These are phyloP conservation scores for Masnerella sp. DNA, from an alignment of 2,888 invertebrate genomes.

Conservation along the genomic window DNA sequence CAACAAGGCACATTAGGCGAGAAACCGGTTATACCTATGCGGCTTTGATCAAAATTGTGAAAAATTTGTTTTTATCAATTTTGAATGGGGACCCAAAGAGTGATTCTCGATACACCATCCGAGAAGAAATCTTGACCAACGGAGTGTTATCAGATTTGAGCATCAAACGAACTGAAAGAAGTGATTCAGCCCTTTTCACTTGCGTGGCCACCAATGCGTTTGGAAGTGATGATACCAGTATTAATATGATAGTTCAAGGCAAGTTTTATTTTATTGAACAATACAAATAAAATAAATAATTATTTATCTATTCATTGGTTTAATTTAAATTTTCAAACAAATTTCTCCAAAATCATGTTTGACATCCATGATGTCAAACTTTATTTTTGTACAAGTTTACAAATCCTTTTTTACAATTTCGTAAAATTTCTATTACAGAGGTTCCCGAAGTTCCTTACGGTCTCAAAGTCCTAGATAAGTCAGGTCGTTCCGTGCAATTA, in stretches of 20 bases:
- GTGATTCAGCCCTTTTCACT: constrained; percentile 92
- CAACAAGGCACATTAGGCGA: too few species aligned
- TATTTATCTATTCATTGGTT: too few species aligned
- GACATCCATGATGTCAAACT: too few species aligned
- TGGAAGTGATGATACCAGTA: constrained; percentile 96
- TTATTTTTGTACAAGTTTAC: too few species aligned
- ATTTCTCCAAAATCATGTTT: too few species aligned
- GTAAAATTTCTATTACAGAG: constrained; percentile 80
- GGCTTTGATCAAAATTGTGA: too few species aligned
- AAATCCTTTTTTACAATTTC: too few species aligned
- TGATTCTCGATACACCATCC: constrained; percentile 90
- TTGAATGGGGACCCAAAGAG: constrained; percentile 93
- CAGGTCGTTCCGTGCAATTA: constrained; percentile 92
- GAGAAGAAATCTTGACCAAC: constrained; percentile 91
- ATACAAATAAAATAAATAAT: too few species aligned
- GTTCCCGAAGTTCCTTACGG: constrained; percentile 94
- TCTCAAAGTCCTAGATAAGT: constrained; percentile 92
- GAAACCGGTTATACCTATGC: too few species aligned
- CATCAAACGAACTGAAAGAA: constrained; percentile 92
- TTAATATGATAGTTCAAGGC: constrained; percentile 96
- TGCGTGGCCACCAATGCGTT: constrained; percentile 96
- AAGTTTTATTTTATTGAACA: too few species aligned
- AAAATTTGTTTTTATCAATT: too few species aligned
- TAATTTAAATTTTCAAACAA: too few species aligned
- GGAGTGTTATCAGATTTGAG: constrained; percentile 93